phyloP scores from a whole-genome alignment of 2,797 vertebrate genomes.

The Ciconia nigra region DNA sequence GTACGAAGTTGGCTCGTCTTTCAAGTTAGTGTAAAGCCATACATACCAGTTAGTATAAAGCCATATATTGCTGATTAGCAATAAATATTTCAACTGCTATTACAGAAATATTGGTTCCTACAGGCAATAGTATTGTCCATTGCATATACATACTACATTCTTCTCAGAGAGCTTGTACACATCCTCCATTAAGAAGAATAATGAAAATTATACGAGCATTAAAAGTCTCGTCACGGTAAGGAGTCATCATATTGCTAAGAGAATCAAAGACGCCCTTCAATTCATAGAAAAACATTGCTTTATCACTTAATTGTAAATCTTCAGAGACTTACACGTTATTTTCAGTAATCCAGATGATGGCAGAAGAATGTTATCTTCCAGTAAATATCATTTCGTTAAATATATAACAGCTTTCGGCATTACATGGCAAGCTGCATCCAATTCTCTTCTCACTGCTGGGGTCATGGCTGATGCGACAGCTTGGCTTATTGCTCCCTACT shows the following conservation, averaged over 20 bases:
- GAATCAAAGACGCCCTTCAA: background rate
- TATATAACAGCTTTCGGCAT: background rate
- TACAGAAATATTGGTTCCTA: slow-evolving; percentile 5
- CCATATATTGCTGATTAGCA: slow-evolving; percentile 2
- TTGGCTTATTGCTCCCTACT: background rate
- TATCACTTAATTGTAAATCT: slow-evolving; percentile 14
- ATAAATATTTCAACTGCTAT: slow-evolving; percentile 50
- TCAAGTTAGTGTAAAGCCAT: background rate
- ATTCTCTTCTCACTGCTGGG: background rate
- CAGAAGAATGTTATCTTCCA: background rate
- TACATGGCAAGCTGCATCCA: background rate
- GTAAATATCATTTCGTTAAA: background rate
- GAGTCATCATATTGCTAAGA: background rate
- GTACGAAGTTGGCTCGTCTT: slow-evolving; percentile 5
- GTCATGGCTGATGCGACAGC: background rate
- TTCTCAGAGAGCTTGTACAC: background rate
- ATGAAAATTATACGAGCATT: background rate
- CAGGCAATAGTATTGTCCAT: background rate
- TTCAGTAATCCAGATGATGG: background rate
- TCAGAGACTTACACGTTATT: background rate
- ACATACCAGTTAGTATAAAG: background rate
- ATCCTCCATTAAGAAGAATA: background rate
- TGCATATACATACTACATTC: background rate
- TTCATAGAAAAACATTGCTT: background rate
- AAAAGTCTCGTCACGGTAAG: background rate